phyloP scores from a whole-genome alignment of 2,888 invertebrate genomes.

The Apodemia zela region DNA sequence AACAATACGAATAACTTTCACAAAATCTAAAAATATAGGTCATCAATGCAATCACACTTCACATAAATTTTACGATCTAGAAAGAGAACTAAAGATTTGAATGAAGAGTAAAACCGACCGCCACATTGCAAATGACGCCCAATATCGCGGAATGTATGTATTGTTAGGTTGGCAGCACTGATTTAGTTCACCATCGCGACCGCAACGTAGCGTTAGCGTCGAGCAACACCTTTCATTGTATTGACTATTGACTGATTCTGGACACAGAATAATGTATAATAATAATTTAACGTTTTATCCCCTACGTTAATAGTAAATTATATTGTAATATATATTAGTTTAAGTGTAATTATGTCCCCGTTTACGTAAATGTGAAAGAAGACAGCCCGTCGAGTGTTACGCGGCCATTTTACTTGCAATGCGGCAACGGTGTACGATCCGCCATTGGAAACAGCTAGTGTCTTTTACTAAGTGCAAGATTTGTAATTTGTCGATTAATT shows the following conservation, averaged over 20 bases:
- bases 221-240: constrained; percentile 87
- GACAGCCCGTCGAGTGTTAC: constrained; percentile 78
- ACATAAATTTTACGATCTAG: constrained; percentile 33
- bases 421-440: constrained; percentile 86
- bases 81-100: constrained; percentile 50
- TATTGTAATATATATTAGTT: constrained; percentile 72
- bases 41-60: constrained; percentile 34
- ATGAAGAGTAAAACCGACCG: constrained; percentile 53
- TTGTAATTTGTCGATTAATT: constrained; percentile 74
- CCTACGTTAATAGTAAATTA: constrained; percentile 73
- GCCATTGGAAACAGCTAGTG: constrained; percentile 86
- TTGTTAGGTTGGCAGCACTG: constrained; percentile 64
- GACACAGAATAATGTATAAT: constrained; percentile 83
- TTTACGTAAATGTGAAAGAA: constrained; percentile 77
- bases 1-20: constrained; percentile 5
- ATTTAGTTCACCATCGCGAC: constrained; percentile 78
- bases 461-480: constrained; percentile 83
- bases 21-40: constrained; percentile 33
- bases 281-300: constrained; percentile 81
- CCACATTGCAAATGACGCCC: constrained; percentile 75
- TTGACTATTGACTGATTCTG: constrained; percentile 86
- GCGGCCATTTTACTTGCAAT: constrained; percentile 87
- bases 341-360: constrained; percentile 76
- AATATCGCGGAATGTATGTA: constrained; percentile 63
- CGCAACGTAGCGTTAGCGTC: constrained; percentile 81